Base-by-base conservation (phyloP, 2,888 invertebrate genomes). In the Oligia fasciuncula region DNA sequence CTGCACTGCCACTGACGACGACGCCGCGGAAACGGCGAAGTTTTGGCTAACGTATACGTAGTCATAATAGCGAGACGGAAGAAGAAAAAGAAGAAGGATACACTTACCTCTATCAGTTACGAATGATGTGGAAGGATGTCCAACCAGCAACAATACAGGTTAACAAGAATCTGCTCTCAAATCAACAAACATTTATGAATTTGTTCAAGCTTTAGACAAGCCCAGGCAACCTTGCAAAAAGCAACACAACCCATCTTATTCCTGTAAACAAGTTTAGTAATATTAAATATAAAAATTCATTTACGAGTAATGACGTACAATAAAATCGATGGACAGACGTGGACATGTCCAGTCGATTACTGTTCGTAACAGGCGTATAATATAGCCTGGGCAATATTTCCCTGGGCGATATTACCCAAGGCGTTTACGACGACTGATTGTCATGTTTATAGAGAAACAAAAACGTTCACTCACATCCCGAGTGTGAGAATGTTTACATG, bases 311-410 rank as follows among this genome's bases (percentile, higher is more conserved):
- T 76, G 76, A 85, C 46, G 49, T 46, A 73, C 71, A 66, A 80
- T 85, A 84, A 85, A 76, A 76, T 71, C 73, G 76, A 73, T 75
- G 76, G 77, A 73, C 76, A 67, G 77, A 84, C 73, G 66, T 76
- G 74, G 75, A 69, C 74, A 77, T 73, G 67, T 49, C 72, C 80
- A 65, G 77, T 57, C 77, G 73, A 80, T 80, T 68, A 76, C 76
- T 63, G 70, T 57, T 67, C n/a, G 35, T 49, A 77, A 73, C 77
- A 73, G 68, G 57, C 73, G 51, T 79, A 17, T 80, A 69, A 72
- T 72, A 80, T 49, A 11, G 51, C 68, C 63, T 13, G 71, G 67
- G 51, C 51, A 6, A 76, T 69, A 81, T 83, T 77, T 73, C 69
- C 66, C 63, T 35, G 49, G 54, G 49, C 73, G 29, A 76, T 69